Evolutionary conservation across 1,140 invertebrate species (phyloP).

Genomic region (Drosophila sp.): DNA sequence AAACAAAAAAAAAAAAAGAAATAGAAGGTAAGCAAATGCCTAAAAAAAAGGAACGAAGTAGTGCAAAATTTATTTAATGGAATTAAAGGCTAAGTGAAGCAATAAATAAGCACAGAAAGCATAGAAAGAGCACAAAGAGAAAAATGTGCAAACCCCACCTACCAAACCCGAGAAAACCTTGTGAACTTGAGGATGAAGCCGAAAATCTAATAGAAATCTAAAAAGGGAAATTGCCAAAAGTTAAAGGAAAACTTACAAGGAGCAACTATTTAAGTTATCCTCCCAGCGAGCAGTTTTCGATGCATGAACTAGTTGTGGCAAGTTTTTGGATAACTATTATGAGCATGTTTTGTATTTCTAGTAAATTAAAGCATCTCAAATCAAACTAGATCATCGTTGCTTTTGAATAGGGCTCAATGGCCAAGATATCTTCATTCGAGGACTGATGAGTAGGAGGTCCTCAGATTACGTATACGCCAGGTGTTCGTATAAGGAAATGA

Average conservation of each 20-base stretch:
- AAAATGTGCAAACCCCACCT: background rate
- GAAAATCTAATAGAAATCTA: constrained; percentile 23
- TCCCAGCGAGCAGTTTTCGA: too few relatives aligned
- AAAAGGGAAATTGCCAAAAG: background rate
- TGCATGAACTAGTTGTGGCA: background rate
- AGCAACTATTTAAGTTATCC: background rate
- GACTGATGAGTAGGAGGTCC: background rate
- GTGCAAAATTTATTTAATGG: constrained; percentile 25
- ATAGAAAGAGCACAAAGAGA: constrained; percentile 12
- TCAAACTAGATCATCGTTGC: background rate
- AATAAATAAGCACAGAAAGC: constrained; percentile 34
- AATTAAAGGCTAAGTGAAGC: constrained; percentile 34
- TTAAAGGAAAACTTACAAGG: background rate
- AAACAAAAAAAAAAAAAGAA: constrained; percentile 6
- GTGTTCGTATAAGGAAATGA: constrained; percentile 19
- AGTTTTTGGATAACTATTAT: background rate
- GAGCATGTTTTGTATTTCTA: background rate
- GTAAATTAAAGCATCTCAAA: background rate
- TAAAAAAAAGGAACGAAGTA: background rate
- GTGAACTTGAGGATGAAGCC: background rate
- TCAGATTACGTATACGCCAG: constrained; percentile 19
- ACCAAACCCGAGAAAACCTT: background rate
- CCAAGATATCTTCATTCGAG: background rate
- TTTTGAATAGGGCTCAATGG: background rate
- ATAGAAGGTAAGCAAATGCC: constrained; percentile 8